Evolutionary conservation across 2,113 vertebrate species (phyloP).

Genomic region (Campylomormyrus numenius): DNA sequence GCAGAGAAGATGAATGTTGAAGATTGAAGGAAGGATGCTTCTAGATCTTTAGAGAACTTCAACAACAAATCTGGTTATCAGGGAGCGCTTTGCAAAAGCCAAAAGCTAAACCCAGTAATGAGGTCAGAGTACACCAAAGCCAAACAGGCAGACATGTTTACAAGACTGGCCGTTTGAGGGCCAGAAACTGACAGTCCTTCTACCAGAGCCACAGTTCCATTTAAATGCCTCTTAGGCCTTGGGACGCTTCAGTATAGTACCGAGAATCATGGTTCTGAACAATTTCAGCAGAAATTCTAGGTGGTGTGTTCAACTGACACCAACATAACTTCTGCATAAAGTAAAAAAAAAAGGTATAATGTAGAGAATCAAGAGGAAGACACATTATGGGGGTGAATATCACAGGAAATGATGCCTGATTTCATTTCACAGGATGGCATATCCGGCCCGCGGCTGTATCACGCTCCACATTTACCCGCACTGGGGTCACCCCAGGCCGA

Average conservation of each 20-base stretch:
- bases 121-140: neutral
- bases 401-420: conserved; percentile 46
- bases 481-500: neutral
- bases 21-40: neutral
- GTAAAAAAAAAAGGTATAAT: neutral
- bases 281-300: neutral
- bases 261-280: neutral
- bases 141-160: neutral
- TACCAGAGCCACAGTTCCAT: neutral
- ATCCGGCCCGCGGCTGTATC: neutral
- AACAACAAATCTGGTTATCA: neutral
- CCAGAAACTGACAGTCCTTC: neutral
- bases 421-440: conserved; percentile 44
- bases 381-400: conserved; percentile 43
- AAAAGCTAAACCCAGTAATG: neutral
- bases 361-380: neutral
- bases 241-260: neutral
- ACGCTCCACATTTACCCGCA: neutral
- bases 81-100: conserved; percentile 17
- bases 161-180: neutral
- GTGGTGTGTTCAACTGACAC: neutral
- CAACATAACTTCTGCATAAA: neutral
- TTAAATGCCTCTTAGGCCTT: neutral
- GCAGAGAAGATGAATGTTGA: neutral
- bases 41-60: neutral